Percentiles rank a stretch among this genome's conserved stretches.
phyloP scores from a whole-genome alignment of 2,113 vertebrate genomes.

The Lasiurus cinereus region DNA sequence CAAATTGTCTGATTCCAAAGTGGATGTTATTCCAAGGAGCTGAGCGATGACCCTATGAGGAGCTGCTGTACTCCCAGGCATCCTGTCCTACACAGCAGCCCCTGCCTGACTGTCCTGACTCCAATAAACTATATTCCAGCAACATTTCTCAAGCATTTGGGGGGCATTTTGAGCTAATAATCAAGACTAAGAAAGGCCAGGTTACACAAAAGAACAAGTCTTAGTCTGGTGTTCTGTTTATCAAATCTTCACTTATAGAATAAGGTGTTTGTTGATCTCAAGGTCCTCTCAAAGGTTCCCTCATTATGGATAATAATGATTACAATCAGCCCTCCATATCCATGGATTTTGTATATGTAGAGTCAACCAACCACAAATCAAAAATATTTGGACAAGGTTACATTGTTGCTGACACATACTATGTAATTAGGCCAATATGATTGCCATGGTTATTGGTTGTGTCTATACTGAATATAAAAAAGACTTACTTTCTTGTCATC shows the following conservation, averaged over 20 bases:
- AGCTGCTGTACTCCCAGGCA: neutral
- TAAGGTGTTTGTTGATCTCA: neutral
- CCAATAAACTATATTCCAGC: neutral
- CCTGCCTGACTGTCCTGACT: neutral
- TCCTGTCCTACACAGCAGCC: neutral
- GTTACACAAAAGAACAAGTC: neutral
- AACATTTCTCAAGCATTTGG: neutral
- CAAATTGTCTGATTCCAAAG: neutral
- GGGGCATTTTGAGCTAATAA: neutral
- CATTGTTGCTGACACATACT: neutral
- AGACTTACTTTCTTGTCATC: neutral
- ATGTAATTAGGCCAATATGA: neutral
- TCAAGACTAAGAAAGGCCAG: neutral
- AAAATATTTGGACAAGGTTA: neutral
- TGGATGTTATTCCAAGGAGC: neutral
- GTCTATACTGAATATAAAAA: neutral
- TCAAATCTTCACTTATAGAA: neutral
- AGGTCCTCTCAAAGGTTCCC: neutral
- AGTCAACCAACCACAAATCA: neutral
- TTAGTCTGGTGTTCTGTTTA: neutral
- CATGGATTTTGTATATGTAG: neutral
- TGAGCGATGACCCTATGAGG: fast-evolving
- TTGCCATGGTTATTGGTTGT: neutral
- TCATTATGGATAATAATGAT: neutral
- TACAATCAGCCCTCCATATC: neutral